phyloP scores from a whole-genome alignment of 1,140 invertebrate genomes.

The Palaemon carinicauda region DNA sequence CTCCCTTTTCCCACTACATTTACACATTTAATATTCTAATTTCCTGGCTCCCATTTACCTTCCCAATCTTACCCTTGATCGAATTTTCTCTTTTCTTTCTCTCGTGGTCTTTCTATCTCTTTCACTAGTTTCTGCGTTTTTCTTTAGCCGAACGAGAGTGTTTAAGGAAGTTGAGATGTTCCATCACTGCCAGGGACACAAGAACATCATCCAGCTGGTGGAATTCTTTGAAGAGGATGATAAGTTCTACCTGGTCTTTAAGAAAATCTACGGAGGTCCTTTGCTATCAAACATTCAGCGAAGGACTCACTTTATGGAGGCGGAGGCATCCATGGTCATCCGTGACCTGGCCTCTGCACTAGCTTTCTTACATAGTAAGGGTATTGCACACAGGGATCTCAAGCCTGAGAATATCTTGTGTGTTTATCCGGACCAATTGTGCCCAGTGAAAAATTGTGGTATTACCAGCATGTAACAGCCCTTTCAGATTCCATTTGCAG shows the following conservation, averaged over 20 bases:
- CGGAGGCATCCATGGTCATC: conserved; percentile 92
- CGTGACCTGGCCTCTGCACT: conserved; percentile 82
- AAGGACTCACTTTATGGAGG: conserved; percentile 90
- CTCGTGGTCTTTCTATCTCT: no score
- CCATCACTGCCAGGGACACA: conserved; percentile 95
- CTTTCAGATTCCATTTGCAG: no score
- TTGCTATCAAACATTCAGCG: conserved; percentile 91
- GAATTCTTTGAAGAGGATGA: conserved; percentile 98
- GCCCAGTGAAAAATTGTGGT: conserved; percentile 96
- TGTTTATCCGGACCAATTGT: conserved; percentile 84
- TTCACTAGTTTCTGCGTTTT: no score
- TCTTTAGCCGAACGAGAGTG: conserved; percentile 87
- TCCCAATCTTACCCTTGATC: no score
- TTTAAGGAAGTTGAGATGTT: conserved; percentile 99
- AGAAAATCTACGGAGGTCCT: conserved; percentile 94
- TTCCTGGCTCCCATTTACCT: no score
- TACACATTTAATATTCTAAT: no score
- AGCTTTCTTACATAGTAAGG: conserved; percentile 63
- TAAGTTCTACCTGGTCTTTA: conserved; percentile 94
- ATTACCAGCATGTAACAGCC: no score
- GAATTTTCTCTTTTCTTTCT: no score
- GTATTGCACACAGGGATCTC: conserved; percentile 90
- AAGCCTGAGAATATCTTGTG: conserved; percentile 99
- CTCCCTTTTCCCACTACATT: no score
- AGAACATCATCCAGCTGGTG: conserved; percentile 95